phyloP scores from a whole-genome alignment of 2,797 vertebrate species.

The Pempheris klunzingeri region DNA sequence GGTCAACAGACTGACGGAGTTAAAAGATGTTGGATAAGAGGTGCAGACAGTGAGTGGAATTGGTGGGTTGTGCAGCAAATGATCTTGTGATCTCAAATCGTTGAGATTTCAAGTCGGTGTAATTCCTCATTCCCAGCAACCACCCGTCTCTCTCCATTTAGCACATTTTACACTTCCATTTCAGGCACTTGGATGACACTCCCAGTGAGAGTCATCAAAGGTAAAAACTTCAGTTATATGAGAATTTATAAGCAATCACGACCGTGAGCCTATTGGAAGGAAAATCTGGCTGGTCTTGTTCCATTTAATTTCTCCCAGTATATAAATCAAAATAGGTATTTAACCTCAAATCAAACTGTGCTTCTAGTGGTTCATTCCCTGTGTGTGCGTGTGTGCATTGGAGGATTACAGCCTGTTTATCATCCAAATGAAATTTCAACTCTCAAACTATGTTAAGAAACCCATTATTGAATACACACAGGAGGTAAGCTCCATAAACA shows the following conservation, averaged over 20 bases:
- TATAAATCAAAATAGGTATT: constrained; percentile 43
- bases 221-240: constrained; percentile 45
- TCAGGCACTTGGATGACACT: constrained; percentile 23
- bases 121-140: constrained; percentile 6
- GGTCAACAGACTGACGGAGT: constrained; percentile 50
- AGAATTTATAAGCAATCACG: constrained; percentile 30
- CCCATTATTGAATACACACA: constrained; percentile 16
- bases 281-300: constrained; percentile 1
- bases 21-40: constrained; percentile 14
- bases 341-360: constrained; percentile 40
- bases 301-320: constrained; percentile 20
- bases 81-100: constrained; percentile 37
- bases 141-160: constrained; percentile 26
- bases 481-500: constrained; percentile 3
- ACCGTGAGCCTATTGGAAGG: not conserved
- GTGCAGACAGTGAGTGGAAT: constrained; percentile 7
- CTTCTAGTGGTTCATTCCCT: constrained; percentile 12
- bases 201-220: constrained; percentile 3
- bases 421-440: constrained; percentile 51
- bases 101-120: constrained; percentile 35
- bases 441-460: constrained; percentile 23
- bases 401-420: constrained; percentile 35
- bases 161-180: constrained; percentile 43
- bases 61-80: constrained; percentile 2
- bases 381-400: not conserved